Conservation (phyloP, 1,140 invertebrate species). For the Samia ricini region DNA sequence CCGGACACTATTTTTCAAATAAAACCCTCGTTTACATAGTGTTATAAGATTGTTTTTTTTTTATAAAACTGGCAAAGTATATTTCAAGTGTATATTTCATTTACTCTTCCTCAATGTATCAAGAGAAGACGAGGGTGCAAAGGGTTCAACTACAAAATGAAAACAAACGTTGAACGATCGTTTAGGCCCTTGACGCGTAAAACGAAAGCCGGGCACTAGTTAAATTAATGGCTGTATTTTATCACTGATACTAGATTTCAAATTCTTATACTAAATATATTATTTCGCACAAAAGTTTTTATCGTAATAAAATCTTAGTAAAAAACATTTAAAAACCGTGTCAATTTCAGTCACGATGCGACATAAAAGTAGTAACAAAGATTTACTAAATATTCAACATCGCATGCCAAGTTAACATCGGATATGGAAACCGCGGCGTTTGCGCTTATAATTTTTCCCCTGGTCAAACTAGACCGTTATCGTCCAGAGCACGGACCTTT, state of each 20-base stretch:
- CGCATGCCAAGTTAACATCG: slow-evolving; percentile 20
- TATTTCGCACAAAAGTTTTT: too few relatives aligned
- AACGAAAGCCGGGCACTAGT: slow-evolving; percentile 23
- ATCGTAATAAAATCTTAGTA: too few relatives aligned
- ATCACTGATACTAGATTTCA: too few relatives aligned
- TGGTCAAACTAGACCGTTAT: slow-evolving; percentile 28
- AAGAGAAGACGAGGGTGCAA: slow-evolving; percentile 53
- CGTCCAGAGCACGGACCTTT: slow-evolving; percentile 32
- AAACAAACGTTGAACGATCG: slow-evolving; percentile 70
- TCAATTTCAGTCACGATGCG: neutral
- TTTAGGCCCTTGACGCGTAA: slow-evolving; percentile 45
- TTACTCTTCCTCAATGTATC: slow-evolving; percentile 43
- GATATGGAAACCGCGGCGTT: slow-evolving; percentile 10
- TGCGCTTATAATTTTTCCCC: slow-evolving; percentile 23
- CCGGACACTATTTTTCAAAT: too few relatives aligned
- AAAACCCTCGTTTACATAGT: neutral
- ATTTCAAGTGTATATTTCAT: slow-evolving; percentile 35
- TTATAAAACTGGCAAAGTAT: slow-evolving; percentile 39
- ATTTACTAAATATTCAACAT: slow-evolving; percentile 5
- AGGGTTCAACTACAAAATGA: slow-evolving; percentile 59
- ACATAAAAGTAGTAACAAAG: neutral
- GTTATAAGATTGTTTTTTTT: neutral
- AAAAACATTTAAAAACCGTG: neutral
- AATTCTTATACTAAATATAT: too few relatives aligned
- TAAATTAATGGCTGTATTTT: neutral